phyloP scores from a whole-genome alignment of 2,888 invertebrate species.

The Amphimallon solstitiale region DNA sequence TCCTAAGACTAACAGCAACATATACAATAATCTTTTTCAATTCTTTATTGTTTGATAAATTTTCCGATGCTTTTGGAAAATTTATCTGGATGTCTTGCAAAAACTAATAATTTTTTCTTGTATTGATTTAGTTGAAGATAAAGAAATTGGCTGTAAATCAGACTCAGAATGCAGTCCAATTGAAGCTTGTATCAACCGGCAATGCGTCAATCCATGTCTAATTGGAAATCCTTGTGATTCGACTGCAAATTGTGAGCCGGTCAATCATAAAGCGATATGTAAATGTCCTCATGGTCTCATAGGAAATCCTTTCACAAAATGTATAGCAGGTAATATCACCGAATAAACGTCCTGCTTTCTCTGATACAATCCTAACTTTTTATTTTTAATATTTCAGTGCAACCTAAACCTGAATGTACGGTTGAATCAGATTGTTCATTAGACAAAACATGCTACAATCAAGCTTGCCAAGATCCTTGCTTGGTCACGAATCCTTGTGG shows the following conservation, averaged over 20 bases:
- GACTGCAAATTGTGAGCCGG: conserved; percentile 81
- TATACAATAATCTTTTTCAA: neutral
- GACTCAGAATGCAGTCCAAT: conserved; percentile 78
- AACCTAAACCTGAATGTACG: conserved; percentile 74
- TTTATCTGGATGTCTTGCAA: neutral
- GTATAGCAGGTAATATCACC: conserved; percentile 66
- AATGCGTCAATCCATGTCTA: conserved; percentile 81
- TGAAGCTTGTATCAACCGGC: conserved; percentile 77
- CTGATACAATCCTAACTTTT: too few relatives aligned
- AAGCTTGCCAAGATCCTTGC: conserved; percentile 85
- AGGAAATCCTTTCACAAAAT: conserved; percentile 85
- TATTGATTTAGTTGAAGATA: conserved; percentile 59
- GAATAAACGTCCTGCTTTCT: neutral
- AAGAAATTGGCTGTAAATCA: conserved; percentile 73
- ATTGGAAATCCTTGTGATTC: conserved; percentile 77
- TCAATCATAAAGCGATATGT: conserved; percentile 81
- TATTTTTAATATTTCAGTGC: conserved; percentile 59
- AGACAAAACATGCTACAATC: conserved; percentile 82
- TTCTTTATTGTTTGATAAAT: conserved; percentile 4
- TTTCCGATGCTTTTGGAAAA: conserved; percentile 13
- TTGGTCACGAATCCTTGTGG: conserved; percentile 81
- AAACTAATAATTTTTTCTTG: conserved; percentile 39
- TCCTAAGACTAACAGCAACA: conserved; percentile 50
- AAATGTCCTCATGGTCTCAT: conserved; percentile 77
- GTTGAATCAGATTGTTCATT: conserved; percentile 80